Conservation (phyloP, 2,888 invertebrate genomes). For the Hipparchia semele region DNA sequence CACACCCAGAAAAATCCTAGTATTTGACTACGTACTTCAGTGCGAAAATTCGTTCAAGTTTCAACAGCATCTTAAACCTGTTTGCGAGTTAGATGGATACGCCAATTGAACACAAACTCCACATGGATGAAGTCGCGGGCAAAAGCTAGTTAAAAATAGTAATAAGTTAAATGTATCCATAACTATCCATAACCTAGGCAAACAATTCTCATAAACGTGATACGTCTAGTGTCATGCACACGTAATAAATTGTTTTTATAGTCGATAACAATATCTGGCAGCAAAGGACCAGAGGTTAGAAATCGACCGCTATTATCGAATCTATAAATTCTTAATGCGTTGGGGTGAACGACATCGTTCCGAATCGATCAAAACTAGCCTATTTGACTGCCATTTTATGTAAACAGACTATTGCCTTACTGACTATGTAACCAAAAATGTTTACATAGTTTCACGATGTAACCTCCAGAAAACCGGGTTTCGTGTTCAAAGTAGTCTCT, state of each 20-base stretch:
- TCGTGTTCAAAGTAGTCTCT: too few relatives aligned
- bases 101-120: too few relatives aligned
- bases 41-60: too few relatives aligned
- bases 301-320: conserved; percentile 39
- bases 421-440: too few relatives aligned
- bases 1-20: too few relatives aligned
- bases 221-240: conserved; percentile 3
- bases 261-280: conserved; percentile 40
- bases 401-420: not conserved
- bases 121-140: too few relatives aligned
- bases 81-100: too few relatives aligned
- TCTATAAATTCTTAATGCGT: conserved; percentile 39
- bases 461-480: too few relatives aligned
- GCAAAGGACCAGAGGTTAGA: conserved; percentile 41
- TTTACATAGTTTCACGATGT: too few relatives aligned
- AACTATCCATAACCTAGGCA: conserved; percentile 22
- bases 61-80: too few relatives aligned
- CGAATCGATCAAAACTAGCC: conserved; percentile 35
- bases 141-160: too few relatives aligned
- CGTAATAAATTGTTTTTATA: conserved; percentile 21
- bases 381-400: conserved; percentile 17
- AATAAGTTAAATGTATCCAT: conserved; percentile 5
- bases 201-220: conserved; percentile 17
- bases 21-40: too few relatives aligned
- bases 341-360: conserved; percentile 50